These are phyloP conservation scores for Aethes cnicana DNA, from an alignment of 2,888 invertebrate genomes.

Conservation along the genomic window DNA sequence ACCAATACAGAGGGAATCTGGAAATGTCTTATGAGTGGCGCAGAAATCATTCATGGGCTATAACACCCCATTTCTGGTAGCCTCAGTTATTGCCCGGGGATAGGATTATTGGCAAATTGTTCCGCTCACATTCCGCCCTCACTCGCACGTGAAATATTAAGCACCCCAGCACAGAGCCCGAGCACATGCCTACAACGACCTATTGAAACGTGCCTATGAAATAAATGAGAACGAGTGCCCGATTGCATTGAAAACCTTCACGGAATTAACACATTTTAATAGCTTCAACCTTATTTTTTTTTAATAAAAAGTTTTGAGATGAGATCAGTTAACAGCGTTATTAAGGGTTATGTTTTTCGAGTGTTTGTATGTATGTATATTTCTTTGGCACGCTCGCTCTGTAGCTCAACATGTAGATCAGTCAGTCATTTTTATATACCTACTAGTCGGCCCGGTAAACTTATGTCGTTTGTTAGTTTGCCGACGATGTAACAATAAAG, in stretches of 20 bases:
- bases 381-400: too few species aligned
- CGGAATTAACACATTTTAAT: too few species aligned
- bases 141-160: constrained; percentile 75
- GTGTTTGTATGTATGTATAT: too few species aligned
- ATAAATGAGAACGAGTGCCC: constrained; percentile 18
- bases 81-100: constrained; percentile 73
- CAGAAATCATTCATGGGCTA: constrained; percentile 73
- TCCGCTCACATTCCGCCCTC: constrained; percentile 72
- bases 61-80: constrained; percentile 72
- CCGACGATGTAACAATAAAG: too few species aligned
- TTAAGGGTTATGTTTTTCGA: too few species aligned
- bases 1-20: constrained; percentile 19
- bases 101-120: constrained; percentile 81
- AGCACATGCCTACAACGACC: constrained; percentile 28
- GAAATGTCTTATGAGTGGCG: constrained; percentile 29
- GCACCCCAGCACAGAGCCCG: constrained; percentile 42
- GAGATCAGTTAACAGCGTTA: too few species aligned
- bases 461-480: too few species aligned
- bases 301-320: too few species aligned
- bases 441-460: too few species aligned
- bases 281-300: too few species aligned
- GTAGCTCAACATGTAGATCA: too few species aligned
- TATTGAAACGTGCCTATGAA: constrained; percentile 29
- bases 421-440: too few species aligned
- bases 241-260: constrained; percentile 19